phyloP scores from a whole-genome alignment of 2,888 invertebrate genomes.

The Epinotia nisella region DNA sequence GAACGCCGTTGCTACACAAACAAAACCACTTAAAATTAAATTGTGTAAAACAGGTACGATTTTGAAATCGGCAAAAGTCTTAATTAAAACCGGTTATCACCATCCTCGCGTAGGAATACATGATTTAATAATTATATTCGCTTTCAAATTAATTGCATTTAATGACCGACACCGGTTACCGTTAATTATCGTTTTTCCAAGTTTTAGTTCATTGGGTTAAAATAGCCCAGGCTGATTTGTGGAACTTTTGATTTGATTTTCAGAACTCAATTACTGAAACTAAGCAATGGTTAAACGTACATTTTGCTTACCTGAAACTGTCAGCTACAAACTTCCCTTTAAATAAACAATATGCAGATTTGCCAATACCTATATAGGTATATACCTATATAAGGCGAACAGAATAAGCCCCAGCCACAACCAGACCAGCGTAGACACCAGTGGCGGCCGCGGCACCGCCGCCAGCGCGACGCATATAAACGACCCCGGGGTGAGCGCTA shows the following conservation, averaged over 20 bases:
- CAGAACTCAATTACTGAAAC: too few species aligned
- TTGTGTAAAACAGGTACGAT: not conserved
- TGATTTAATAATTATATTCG: not conserved
- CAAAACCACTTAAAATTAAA: not conserved
- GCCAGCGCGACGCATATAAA: too few species aligned
- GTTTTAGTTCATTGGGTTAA: not conserved
- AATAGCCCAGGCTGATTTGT: not conserved
- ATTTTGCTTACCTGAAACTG: too few species aligned
- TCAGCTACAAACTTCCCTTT: too few species aligned
- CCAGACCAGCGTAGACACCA: too few species aligned
- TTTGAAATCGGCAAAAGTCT: not conserved
- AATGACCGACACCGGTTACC: not conserved
- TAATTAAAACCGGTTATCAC: not conserved
- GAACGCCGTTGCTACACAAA: constrained; percentile 90
- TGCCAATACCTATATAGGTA: too few species aligned
- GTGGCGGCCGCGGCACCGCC: too few species aligned
- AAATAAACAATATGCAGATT: too few species aligned
- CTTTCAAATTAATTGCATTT: not conserved
- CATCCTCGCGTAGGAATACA: not conserved
- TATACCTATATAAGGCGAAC: too few species aligned
- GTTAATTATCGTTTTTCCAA: not conserved
- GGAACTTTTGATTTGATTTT: not conserved
- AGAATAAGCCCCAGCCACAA: too few species aligned
- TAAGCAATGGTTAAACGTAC: too few species aligned
- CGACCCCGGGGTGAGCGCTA: too few species aligned